These are phyloP conservation scores for Rachycentron canadum DNA, from an alignment of 2,797 vertebrate genomes.

Conservation along the genomic window DNA sequence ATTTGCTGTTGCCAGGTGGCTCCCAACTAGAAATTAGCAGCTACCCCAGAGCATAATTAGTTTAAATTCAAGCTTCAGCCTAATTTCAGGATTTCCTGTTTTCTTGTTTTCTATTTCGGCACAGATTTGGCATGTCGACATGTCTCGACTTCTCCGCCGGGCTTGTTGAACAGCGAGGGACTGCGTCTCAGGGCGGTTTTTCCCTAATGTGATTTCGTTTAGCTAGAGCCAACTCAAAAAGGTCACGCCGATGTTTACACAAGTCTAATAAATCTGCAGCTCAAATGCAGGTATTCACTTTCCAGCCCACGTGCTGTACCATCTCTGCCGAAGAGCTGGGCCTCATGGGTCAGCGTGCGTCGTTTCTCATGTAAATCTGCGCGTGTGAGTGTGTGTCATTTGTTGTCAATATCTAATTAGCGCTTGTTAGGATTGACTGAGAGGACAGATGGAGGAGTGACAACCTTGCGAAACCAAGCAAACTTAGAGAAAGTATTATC, in stretches of 20 bases:
- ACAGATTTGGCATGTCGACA: background rate
- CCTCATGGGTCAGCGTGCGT: background rate
- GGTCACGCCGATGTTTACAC: slow-evolving; percentile 42
- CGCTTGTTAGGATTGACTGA: slow-evolving; percentile 21
- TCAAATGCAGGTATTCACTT: slow-evolving; percentile 8
- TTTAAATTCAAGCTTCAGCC: slow-evolving; percentile 32
- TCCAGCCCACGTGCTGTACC: background rate
- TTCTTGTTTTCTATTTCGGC: background rate
- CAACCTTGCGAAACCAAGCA: background rate
- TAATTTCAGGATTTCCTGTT: slow-evolving; percentile 16
- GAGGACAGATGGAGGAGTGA: slow-evolving; percentile 18
- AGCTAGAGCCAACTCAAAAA: slow-evolving; percentile 27
- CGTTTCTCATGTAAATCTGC: slow-evolving; percentile 4
- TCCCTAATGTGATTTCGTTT: slow-evolving; percentile 42
- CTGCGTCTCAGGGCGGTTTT: slow-evolving; percentile 28
- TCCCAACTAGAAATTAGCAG: slow-evolving; percentile 37
- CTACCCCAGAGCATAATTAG: slow-evolving; percentile 24
- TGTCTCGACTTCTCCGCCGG: background rate
- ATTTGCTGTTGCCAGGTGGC: slow-evolving; percentile 45
- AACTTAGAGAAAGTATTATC: background rate
- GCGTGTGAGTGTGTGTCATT: background rate
- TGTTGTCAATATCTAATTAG: slow-evolving; percentile 38
- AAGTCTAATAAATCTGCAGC: slow-evolving; percentile 35
- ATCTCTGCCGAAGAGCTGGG: background rate
- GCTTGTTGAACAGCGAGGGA: slow-evolving; percentile 7